Conservation (phyloP, 2,888 invertebrate genomes). For the Cylloceria caligata region DNA sequence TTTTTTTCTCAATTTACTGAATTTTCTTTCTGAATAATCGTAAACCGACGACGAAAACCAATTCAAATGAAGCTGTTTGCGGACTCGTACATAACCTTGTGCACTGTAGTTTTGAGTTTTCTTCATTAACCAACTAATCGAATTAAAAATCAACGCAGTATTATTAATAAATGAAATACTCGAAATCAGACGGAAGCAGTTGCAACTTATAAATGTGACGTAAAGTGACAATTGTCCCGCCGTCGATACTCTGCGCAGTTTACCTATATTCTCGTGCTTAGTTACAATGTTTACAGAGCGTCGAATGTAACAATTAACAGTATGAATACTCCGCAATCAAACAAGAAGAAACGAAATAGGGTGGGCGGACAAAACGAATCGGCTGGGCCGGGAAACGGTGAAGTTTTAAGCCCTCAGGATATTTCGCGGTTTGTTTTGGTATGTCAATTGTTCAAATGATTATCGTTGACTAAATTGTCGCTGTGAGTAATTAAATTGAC, state of each 20-base stretch:
- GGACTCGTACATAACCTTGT: constrained; percentile 55
- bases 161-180: constrained; percentile 36
- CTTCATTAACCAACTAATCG: constrained; percentile 31
- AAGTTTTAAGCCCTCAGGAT: constrained; percentile 79
- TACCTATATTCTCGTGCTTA: constrained; percentile 37
- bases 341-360: constrained; percentile 81
- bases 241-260: constrained; percentile 7
- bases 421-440: constrained; percentile 82
- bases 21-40: background rate
- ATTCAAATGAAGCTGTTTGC: constrained; percentile 66
- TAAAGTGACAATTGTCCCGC: constrained; percentile 16
- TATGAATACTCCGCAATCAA: constrained; percentile 80
- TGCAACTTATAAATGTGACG: background rate
- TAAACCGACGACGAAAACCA: constrained; percentile 27
- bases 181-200: background rate
- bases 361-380: constrained; percentile 77
- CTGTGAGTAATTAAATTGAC: background rate
- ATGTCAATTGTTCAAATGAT: constrained; percentile 48
- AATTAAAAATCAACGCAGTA: constrained; percentile 32
- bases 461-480: background rate
- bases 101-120: constrained; percentile 37
- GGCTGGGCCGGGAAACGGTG: constrained; percentile 72
- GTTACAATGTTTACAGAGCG: constrained; percentile 41
- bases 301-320: constrained; percentile 46
- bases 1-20: background rate